Evolutionary conservation across 2,113 vertebrate genomes (phyloP).

Genomic region (Ciconia maguari): DNA sequence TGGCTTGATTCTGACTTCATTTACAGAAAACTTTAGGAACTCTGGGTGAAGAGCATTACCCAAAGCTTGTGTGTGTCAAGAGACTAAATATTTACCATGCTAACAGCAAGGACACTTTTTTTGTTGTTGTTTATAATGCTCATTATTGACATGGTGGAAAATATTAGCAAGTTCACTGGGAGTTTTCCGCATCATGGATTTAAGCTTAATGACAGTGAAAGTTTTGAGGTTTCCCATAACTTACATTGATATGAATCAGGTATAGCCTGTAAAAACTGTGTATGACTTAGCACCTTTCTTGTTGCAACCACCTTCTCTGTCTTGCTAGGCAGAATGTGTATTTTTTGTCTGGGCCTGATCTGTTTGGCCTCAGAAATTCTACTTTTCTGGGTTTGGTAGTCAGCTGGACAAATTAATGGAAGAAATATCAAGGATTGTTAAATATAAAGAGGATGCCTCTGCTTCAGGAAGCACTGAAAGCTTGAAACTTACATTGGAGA

Average conservation of each 20-base stretch:
- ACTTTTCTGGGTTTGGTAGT: not conserved
- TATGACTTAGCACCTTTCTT: not conserved
- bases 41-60: not conserved
- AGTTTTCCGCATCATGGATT: not conserved
- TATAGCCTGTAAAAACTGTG: not conserved
- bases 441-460: not conserved
- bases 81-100: not conserved
- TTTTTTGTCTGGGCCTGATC: not conserved
- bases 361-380: not conserved
- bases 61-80: not conserved
- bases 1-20: not conserved
- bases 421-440: not conserved
- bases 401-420: not conserved
- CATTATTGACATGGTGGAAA: not conserved
- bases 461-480: not conserved
- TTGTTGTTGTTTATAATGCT: not conserved
- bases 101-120: not conserved
- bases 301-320: not conserved
- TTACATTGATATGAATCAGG: not conserved
- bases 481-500: not conserved
- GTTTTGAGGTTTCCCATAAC: not conserved
- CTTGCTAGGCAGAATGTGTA: not conserved
- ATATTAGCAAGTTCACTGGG: not conserved
- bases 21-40: not conserved
- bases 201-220: not conserved